Percentiles rank a stretch among this genome's conserved stretches.
These are phyloP conservation scores for Meteorus cinctellus DNA, from an alignment of 2,888 invertebrate genomes.

Conservation along the genomic window DNA sequence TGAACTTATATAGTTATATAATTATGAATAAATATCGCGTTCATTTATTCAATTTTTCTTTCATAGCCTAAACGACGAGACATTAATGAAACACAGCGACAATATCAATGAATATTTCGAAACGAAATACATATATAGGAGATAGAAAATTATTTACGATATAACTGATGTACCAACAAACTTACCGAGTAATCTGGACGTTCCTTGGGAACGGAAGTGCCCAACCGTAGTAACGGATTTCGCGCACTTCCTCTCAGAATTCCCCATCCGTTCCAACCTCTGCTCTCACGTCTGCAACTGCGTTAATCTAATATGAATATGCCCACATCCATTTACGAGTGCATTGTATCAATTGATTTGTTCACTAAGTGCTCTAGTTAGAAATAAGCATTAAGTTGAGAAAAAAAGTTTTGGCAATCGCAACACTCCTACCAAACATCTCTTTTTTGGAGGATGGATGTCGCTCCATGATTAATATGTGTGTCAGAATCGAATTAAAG, in stretches of 20 bases:
- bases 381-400: too few species aligned
- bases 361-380: too few species aligned
- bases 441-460: too few species aligned
- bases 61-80: too few species aligned
- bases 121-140: neutral
- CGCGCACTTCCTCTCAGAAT: constrained; percentile 63
- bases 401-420: too few species aligned
- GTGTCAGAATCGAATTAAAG: too few species aligned
- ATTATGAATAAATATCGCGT: neutral
- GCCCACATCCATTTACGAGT: neutral
- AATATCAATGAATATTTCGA: too few species aligned
- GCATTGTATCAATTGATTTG: neutral
- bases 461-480: too few species aligned
- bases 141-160: neutral
- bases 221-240: constrained; percentile 62
- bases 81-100: too few species aligned
- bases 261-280: constrained; percentile 66
- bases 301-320: constrained; percentile 28
- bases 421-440: too few species aligned
- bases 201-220: constrained; percentile 53
- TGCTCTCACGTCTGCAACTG: constrained; percentile 61
- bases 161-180: constrained; percentile 29
- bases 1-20: too few species aligned
- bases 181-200: constrained; percentile 63
- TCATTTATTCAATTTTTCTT: neutral